These are phyloP conservation scores for Rattus norvegicus DNA, from an alignment of 2,113 vertebrate species.

Conservation along the genomic window DNA sequence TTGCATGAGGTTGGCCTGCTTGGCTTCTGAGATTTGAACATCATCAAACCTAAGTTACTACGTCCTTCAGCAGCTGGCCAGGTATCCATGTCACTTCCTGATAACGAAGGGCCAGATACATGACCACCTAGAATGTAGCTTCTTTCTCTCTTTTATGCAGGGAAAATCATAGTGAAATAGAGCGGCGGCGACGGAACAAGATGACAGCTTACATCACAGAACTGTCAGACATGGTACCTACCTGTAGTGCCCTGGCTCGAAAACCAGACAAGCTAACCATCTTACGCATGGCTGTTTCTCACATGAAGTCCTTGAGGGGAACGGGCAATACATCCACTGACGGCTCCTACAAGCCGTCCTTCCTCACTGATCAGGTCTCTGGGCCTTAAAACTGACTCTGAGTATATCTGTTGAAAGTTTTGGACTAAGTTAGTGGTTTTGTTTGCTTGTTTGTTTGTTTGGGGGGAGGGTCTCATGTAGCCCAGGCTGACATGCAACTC, in stretches of 20 bases:
- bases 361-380: constrained; percentile 96
- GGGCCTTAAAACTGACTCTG: constrained; percentile 12
- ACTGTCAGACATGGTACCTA: constrained; percentile 98
- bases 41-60: constrained; percentile 20
- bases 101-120: neutral
- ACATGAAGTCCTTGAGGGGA: constrained; percentile 97
- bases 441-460: neutral
- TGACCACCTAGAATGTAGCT: neutral
- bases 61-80: constrained; percentile 50
- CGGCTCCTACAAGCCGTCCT: constrained; percentile 96
- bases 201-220: constrained; percentile 92
- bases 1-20: constrained; percentile 77
- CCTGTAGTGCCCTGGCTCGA: constrained; percentile 96
- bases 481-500: neutral
- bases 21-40: constrained; percentile 35
- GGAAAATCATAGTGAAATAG: constrained; percentile 92
- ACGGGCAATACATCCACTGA: constrained; percentile 93
- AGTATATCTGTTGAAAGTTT: neutral
- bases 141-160: constrained; percentile 75
- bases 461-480: neutral
- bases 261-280: constrained; percentile 99
- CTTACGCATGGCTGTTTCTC: constrained; percentile 98
- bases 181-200: constrained; percentile 89
- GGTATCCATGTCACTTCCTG: constrained; percentile 48
- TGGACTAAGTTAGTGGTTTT: neutral